A percentile compares a stretch with the other conserved stretches of the same genome.
These are phyloP conservation scores for Arenaria interpres DNA, from an alignment of 2,113 vertebrate genomes.

Conservation along the genomic window DNA sequence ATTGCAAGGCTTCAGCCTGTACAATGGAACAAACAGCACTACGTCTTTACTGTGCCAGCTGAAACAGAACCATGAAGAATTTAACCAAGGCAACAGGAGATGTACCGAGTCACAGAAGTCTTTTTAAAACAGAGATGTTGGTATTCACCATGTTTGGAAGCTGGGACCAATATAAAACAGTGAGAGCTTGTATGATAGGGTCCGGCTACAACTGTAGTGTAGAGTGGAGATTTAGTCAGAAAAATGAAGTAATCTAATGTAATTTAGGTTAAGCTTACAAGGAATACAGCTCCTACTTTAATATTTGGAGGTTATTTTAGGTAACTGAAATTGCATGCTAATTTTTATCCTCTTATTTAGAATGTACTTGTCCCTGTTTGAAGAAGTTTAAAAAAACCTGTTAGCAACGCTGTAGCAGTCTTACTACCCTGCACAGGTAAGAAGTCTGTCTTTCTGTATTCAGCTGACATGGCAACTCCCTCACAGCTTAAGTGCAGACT, in stretches of 20 bases:
- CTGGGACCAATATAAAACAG: neutral
- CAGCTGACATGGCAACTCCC: neutral
- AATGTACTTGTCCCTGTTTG: neutral
- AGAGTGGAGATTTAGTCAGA: neutral
- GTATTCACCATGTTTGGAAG: neutral
- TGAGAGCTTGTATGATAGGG: neutral
- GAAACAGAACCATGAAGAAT: conserved; percentile 21
- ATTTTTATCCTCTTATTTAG: neutral
- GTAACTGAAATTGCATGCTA: neutral
- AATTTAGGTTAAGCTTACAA: neutral
- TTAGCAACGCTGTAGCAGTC: neutral
- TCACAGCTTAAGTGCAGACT: conserved; percentile 2
- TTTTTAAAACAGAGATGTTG: neutral
- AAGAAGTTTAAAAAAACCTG: neutral
- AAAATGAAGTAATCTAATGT: neutral
- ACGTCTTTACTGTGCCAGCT: neutral
- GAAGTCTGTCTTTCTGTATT: neutral
- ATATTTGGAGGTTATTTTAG: neutral
- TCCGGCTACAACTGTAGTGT: neutral
- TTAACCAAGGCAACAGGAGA: neutral
- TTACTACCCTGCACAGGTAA: neutral
- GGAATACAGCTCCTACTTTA: neutral
- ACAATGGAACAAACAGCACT: neutral
- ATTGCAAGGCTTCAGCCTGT: conserved; percentile 14
- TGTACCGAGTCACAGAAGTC: neutral